Base-by-base conservation (phyloP, 1,140 invertebrate genomes). In the Tetramorium parvispinum region DNA sequence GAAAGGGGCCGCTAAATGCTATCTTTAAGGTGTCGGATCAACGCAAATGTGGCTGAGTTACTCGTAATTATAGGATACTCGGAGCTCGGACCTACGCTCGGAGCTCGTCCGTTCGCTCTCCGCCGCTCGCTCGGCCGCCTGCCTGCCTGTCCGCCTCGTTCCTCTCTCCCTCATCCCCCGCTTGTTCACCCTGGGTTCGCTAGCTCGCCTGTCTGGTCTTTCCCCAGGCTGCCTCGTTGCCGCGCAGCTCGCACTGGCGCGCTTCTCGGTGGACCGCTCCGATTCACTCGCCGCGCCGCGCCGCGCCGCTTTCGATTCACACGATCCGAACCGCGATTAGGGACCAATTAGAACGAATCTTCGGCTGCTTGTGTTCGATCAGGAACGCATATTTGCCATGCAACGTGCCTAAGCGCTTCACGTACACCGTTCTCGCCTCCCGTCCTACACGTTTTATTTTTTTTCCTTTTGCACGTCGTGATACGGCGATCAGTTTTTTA, bases 11-110 rank as follows among this genome's bases (percentile, higher is more conserved):
- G 95, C 94, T 95, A 95, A 95, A 95, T 95, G 94, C 94, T 95
- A 95, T 95, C 94, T 95, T 95, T 95, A 95, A 95, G 95, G 95
- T 95, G 95, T 95, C 95, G 94, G 94, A 95, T 95, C 95, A 95
- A 95, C 94, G 95, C 95, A 95, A 95, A 95, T 95, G 95, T 95
- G 95, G 93, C 95, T 95, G 95, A 95, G 94, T 95, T 95, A 95
- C 94, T 95, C 94, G 94, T 95, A 95, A 95, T 95, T 95, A 95
- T 95, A 95, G 94, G 94, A 95, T 95, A 94, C 94, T 92, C 92
- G 92, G 91, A 90, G 88, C 92, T 93, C 92, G 91, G 91, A 93
- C 93, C 92, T 91, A 92, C 92, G 91, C 88, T 91, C 89, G 88
- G 88, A 91, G 88, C 91, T 93, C 91, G 93, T 91, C 92, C 79